Base-by-base conservation (phyloP, 2,888 invertebrate species). In the Dryocosmus kuriphilus region DNA sequence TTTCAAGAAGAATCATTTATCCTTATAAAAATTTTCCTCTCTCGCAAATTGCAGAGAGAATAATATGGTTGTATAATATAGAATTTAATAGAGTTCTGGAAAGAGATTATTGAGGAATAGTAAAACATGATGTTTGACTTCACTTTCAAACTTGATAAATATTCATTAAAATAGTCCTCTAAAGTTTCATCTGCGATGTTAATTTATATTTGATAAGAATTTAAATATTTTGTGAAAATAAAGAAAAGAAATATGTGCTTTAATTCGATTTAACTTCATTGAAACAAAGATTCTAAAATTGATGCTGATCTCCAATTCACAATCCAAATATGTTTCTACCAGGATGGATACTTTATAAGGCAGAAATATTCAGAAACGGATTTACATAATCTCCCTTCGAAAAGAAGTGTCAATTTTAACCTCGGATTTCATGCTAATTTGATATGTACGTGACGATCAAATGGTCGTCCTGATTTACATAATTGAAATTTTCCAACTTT, bases 61-160 rank as follows among this genome's bases (percentile, higher is more conserved):
- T n/a, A n/a, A n/a, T 65, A 65, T 61, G 24, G 41, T n/a, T 51
- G 51, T 7, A 51, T n/a, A n/a, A n/a, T 67, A 19, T 67, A 27
- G 27, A 67, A 67, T 67, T 8, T 46, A 67, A 46, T 46, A 67
- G 27, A 46, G 27, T 46, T 67, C 27, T 41, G 27, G 16, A 19
- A 67, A 67, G 46, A 67, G 19, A 46, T 46, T 46, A 46, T 27
- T 67, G 8, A 51, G n/a, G 46, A 41, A 67, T 67, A 67, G 24
- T 67, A 27, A 46, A 46, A 27, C 27, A 41, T 16, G 14, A 1
- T 35, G 11, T 11, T 35, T 1, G 35, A 35, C 9, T 35, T 35
- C 35, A 35, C 11, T 35, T 35, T 35, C 35, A 11, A 11, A 1
- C 9, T 35, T 11, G 9, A 35, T 11, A 11, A 35, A 35, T 35